Conservation (phyloP, 1,140 invertebrate genomes). For the Neodiprion fabricii region DNA sequence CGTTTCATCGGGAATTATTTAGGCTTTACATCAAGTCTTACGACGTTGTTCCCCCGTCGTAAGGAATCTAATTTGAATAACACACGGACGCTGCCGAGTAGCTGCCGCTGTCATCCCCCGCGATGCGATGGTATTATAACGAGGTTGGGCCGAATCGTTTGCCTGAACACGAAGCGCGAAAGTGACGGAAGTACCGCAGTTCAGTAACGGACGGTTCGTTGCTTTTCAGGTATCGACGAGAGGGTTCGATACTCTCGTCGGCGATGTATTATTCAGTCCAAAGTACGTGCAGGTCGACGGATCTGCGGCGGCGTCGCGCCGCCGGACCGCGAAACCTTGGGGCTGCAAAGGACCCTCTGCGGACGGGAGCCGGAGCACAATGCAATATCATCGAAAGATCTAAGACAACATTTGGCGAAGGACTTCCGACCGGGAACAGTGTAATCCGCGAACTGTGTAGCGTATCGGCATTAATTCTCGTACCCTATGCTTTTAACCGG, state of each 20-base stretch:
- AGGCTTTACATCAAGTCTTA: constrained; percentile 54
- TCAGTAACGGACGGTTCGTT: background rate
- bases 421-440: constrained; percentile 38
- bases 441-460: constrained; percentile 58
- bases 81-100: constrained; percentile 28
- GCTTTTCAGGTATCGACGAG: background rate
- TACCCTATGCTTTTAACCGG: constrained; percentile 59
- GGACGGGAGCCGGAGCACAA: constrained; percentile 17
- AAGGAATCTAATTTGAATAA: constrained; percentile 61
- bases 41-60: constrained; percentile 40
- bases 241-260: background rate
- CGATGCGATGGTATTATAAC: background rate
- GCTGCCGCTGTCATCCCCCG: too few relatives aligned
- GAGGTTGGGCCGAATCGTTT: too few relatives aligned
- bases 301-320: background rate
- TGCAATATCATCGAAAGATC: constrained; percentile 34
- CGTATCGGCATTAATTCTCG: constrained; percentile 63
- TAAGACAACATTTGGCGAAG: constrained; percentile 42
- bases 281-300: background rate
- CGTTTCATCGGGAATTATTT: constrained; percentile 56
- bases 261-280: too few relatives aligned
- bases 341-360: background rate
- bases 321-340: too few relatives aligned
- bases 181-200: background rate
- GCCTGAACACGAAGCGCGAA: background rate